phyloP scores from a whole-genome alignment of 2,888 invertebrate genomes.

The Ichneumoninae sp. region DNA sequence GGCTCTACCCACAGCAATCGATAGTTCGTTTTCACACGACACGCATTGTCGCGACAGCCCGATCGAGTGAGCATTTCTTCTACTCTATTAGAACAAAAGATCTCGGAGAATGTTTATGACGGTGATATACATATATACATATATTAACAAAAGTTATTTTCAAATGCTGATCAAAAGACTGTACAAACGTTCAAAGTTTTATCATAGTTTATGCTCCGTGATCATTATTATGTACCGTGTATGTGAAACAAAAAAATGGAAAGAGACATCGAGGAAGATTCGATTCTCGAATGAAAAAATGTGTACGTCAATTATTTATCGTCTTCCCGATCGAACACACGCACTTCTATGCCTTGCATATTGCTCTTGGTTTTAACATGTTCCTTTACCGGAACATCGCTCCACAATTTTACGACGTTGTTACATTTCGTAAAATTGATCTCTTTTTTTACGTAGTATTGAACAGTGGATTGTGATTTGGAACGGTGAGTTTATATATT shows the following conservation, averaged over 20 bases:
- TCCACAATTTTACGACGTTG: not conserved
- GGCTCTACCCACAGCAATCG: conserved; percentile 4
- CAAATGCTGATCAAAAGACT: conserved; percentile 66
- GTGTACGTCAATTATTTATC: conserved; percentile 23
- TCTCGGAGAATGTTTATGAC: conserved; percentile 48
- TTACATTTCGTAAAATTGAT: not conserved
- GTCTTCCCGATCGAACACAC: not conserved
- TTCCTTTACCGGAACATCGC: not conserved
- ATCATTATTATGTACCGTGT: conserved; percentile 55
- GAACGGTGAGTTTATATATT: not conserved
- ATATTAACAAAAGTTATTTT: conserved; percentile 62
- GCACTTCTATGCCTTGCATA: not conserved
- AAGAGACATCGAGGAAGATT: conserved; percentile 35
- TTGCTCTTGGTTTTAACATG: not conserved
- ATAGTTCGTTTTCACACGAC: conserved; percentile 20
- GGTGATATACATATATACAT: conserved; percentile 51
- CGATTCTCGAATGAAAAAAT: conserved; percentile 24
- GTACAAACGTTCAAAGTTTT: conserved; percentile 68
- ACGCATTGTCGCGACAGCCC: not conserved
- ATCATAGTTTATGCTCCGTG: conserved; percentile 59
- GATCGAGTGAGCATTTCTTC: conserved; percentile 31
- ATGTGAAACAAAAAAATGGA: conserved; percentile 44
- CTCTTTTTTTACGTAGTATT: not conserved
- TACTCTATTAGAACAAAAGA: conserved; percentile 36
- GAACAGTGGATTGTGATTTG: not conserved